Evolutionary conservation across 2,888 invertebrate genomes (phyloP), one percentile per base, ranked within the genome.

Genomic region (Acholoe squamosa): DNA sequence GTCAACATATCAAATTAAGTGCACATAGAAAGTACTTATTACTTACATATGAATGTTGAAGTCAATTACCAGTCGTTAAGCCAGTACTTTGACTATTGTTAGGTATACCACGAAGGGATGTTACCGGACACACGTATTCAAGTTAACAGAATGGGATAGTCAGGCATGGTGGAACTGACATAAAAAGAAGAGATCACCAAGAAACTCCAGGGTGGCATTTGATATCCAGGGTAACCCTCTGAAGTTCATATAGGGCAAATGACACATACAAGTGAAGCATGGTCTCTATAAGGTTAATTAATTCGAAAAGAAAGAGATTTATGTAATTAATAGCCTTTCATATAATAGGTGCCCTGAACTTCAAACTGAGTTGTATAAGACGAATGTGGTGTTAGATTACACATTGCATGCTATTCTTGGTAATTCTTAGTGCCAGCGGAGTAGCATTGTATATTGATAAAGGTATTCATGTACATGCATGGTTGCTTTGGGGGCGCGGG

Each of bases 191-290:
- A 10, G 43, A 43, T 43, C 10, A 43, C 3, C 43, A 43, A 43
- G 10, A 7, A 71, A 28, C n/a, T 71, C 71, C 71, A 25, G 71
- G 71, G 71, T 71, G 25, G 28, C 71, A 71, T 71, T 71, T 71
- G 28, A 25, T 5, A 43, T 80, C 80, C 80, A 80, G 80, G 80
- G 80, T 80, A 43, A 12, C 33, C 14, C 0, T 43, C 5, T 25
- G 16, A 25, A 25, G 76, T 34, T 34, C 7, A 10, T 34, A 80
- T 34, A 80, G 80, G 80, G 31, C 80, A 43, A 19, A 80, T 14
- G 80, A 0, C 14, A 25, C 19, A 33, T 5, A 43, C 43, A 43
- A 16, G 34, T 25, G 76, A 31, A 80, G 34, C 80, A 34, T 16
- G 14, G 80, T 12, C 80, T 76, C 31, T 31, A 28, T 28, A n/a